Evolutionary conservation across 2,113 vertebrate species (phyloP).

Genomic region (Periophthalmodon schlosseri): DNA sequence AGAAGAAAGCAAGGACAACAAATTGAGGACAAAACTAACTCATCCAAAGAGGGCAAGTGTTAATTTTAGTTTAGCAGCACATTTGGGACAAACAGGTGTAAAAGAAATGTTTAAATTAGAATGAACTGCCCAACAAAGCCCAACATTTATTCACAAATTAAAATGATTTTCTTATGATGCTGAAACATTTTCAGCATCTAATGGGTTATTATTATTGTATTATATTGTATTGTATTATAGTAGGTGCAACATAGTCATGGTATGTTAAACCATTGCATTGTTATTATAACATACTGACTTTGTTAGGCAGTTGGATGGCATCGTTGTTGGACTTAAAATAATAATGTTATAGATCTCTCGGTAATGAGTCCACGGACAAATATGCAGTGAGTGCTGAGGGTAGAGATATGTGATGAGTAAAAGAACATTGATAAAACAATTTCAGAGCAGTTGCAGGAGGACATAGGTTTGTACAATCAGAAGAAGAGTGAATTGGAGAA

Average conservation of each 20-base stretch:
- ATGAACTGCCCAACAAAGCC: conserved; percentile 16
- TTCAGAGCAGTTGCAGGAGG: conserved; percentile 27
- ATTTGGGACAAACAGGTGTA: conserved; percentile 40
- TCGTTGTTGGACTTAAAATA: conserved; percentile 1
- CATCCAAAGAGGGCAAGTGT: conserved; percentile 10
- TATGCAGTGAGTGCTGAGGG: conserved; percentile 40
- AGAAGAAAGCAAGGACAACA: conserved; percentile 27
- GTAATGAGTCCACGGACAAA: conserved; percentile 47
- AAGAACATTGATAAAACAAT: conserved; percentile 53
- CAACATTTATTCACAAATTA: not conserved
- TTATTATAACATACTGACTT: not conserved
- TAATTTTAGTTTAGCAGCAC: conserved; percentile 16
- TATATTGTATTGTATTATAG: not conserved
- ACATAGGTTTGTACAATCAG: conserved; percentile 11
- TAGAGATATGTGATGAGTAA: conserved; percentile 47
- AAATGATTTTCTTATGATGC: not conserved
- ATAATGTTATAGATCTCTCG: conserved; percentile 26
- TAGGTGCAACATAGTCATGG: not conserved
- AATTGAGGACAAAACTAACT: conserved; percentile 26
- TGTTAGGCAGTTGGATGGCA: conserved; percentile 11
- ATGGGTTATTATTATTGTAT: not conserved
- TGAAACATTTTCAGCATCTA: not conserved
- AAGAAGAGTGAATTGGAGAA: conserved; percentile 25
- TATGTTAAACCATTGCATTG: not conserved
- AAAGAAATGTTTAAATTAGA: conserved; percentile 50